Conservation (phyloP, 2,797 vertebrate species). For the Furcifer pardalis region DNA sequence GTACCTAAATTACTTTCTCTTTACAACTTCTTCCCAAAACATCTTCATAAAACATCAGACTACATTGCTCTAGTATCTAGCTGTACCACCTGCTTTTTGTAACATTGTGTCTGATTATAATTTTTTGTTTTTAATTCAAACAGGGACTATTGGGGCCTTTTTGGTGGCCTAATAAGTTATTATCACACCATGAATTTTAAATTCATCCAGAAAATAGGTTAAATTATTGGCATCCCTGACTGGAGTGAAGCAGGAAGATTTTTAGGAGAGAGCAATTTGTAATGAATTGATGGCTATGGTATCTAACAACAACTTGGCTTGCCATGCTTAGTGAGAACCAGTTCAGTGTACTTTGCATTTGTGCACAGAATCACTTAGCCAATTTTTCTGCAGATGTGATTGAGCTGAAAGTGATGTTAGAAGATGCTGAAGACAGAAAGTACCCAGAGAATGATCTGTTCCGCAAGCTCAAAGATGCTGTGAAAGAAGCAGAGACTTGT, state of each 20-base stretch:
- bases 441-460: constrained; percentile 94
- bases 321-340: neutral
- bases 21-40: no score
- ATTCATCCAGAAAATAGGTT: neutral
- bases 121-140: no score
- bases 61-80: no score
- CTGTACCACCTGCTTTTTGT: no score
- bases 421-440: constrained; percentile 97
- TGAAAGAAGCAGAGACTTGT: constrained; percentile 97
- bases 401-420: constrained; percentile 93
- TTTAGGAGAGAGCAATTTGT: neutral
- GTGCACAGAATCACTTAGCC: constrained; percentile 5
- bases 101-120: no score
- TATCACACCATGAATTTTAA: no score
- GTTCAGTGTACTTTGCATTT: constrained; percentile 20
- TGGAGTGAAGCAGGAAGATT: neutral
- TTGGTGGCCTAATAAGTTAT: no score
- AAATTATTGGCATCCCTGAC: neutral
- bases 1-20: no score
- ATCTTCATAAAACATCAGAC: no score
- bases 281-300: neutral
- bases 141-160: no score
- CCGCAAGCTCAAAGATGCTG: constrained; percentile 90
- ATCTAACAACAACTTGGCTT: neutral
- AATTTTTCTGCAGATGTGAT: constrained; percentile 87